A percentile compares a stretch with the other conserved stretches of the same genome.
Conservation (phyloP, 2,888 invertebrate species). For the Leptopterna dolabrata region DNA sequence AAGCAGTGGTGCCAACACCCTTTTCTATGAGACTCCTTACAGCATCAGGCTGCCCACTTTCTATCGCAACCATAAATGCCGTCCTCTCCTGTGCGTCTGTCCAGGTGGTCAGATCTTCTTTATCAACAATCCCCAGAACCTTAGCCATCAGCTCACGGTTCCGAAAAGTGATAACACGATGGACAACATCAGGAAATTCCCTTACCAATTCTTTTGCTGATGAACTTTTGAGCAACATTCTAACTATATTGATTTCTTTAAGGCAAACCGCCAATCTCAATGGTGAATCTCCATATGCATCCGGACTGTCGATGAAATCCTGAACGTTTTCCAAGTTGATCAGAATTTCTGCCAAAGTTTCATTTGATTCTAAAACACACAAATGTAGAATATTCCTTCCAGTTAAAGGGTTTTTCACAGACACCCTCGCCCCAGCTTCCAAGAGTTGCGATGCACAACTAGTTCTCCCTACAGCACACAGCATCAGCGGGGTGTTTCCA, state of each 20-base stretch:
- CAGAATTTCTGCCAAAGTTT: background rate
- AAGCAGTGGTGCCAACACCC: background rate
- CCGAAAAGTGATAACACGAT: background rate
- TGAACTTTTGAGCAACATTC: background rate
- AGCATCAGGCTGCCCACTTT: background rate
- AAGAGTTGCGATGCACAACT: background rate
- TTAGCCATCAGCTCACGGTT: background rate
- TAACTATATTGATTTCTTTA: background rate
- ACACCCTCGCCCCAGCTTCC: background rate
- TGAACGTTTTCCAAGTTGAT: background rate
- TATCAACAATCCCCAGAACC: background rate
- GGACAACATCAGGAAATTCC: background rate
- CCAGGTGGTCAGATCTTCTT: background rate
- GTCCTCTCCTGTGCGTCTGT: background rate
- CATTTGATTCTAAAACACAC: background rate
- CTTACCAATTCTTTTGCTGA: background rate
- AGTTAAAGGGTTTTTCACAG: background rate
- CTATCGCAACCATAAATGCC: background rate
- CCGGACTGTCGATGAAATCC: background rate
- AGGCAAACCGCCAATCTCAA: background rate
- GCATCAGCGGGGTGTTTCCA: background rate
- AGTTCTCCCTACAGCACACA: background rate
- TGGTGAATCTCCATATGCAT: background rate
- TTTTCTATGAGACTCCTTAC: background rate
- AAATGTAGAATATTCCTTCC: background rate